Evolutionary conservation across 2,797 vertebrate species (phyloP).

Genomic region (Gallinago stenura): DNA sequence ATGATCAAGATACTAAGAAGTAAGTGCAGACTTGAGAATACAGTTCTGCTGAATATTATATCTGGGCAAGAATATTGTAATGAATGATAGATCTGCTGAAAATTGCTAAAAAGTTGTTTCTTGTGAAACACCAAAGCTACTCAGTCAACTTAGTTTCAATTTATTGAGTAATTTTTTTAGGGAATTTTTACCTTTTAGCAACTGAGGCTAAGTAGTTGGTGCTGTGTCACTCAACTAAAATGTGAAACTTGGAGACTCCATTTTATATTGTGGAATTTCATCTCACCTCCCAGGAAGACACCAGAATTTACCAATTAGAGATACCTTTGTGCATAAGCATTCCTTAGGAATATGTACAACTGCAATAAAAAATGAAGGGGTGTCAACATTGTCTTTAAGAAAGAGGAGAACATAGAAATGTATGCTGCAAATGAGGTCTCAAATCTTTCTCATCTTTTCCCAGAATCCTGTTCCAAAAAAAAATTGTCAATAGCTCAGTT

Average conservation of each 20-base stretch:
- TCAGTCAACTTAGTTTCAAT: not conserved
- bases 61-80: not conserved
- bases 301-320: not conserved
- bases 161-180: not conserved
- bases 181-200: not conserved
- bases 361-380: not conserved
- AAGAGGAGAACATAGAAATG: not conserved
- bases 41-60: not conserved
- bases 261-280: not conserved
- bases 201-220: not conserved
- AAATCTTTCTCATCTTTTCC: not conserved
- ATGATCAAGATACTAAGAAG: slow-evolving; percentile 7
- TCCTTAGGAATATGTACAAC: not conserved
- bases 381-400: not conserved
- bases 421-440: not conserved
- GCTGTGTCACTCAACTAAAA: not conserved
- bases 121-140: not conserved
- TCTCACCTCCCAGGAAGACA: not conserved
- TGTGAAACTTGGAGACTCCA: not conserved
- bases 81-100: not conserved
- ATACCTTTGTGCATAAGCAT: not conserved
- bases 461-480: not conserved
- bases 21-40: not conserved
- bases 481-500: not conserved
- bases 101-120: not conserved